Percentiles rank a stretch among this genome's conserved stretches.
phyloP scores from a whole-genome alignment of 2,113 vertebrate genomes.

The Rafetus swinhoei region DNA sequence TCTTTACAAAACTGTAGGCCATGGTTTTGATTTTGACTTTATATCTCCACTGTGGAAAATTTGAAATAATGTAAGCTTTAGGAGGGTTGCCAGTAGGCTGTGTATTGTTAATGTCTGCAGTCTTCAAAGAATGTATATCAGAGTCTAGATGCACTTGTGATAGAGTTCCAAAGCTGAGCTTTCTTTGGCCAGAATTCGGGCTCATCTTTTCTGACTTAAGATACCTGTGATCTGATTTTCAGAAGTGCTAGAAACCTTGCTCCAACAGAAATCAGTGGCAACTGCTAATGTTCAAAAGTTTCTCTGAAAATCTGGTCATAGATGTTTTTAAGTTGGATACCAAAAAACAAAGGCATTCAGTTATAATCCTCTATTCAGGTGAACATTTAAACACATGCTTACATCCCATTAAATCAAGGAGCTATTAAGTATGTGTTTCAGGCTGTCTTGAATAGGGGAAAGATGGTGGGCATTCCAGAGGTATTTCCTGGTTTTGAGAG shows the following conservation, averaged over 20 bases:
- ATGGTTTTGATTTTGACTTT: background rate
- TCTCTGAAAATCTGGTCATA: background rate
- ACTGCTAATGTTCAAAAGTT: background rate
- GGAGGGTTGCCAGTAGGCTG: background rate
- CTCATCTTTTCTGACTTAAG: fast-evolving
- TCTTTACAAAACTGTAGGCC: background rate
- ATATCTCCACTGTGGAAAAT: background rate
- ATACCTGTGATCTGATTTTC: fast-evolving
- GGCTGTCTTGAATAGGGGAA: background rate
- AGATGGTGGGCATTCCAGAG: background rate
- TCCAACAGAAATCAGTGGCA: background rate
- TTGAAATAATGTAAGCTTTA: background rate
- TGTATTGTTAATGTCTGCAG: background rate
- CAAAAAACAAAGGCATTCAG: background rate
- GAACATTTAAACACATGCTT: background rate
- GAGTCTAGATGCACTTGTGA: background rate
- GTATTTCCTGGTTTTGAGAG: background rate
- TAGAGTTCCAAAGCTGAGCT: background rate
- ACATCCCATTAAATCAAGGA: fast-evolving
- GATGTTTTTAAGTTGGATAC: fast-evolving
- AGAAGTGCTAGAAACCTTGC: background rate
- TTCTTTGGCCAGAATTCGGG: background rate
- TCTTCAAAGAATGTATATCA: background rate
- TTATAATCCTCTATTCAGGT: background rate
- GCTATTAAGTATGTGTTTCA: background rate